Conservation (phyloP, 64 coral and sea anemone genomes). For the Pocillopora verrucosa region DNA sequence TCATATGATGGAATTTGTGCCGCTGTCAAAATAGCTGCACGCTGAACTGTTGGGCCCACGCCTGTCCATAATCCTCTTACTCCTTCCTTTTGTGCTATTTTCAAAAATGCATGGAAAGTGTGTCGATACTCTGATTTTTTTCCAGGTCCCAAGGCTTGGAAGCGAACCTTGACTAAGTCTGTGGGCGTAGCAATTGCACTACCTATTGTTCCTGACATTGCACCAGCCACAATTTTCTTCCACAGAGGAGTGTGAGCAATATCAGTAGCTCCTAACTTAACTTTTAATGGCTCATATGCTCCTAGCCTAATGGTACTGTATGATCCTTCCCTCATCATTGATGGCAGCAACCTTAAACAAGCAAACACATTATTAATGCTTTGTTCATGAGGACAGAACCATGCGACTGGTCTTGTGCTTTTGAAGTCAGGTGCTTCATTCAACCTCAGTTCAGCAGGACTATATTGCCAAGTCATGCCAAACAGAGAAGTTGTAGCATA, state of each 20-base stretch:
- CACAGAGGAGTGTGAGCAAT: slow-evolving; percentile 78
- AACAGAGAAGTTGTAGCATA: too few relatives aligned
- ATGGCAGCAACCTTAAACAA: slow-evolving; percentile 70
- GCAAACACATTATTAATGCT: neutral
- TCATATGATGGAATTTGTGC: slow-evolving; percentile 90
- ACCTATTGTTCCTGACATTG: slow-evolving; percentile 83
- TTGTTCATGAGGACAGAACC: neutral
- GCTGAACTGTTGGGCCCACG: slow-evolving; percentile 80
- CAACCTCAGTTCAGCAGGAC: too few relatives aligned
- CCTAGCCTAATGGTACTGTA: slow-evolving; percentile 96
- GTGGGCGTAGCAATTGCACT: slow-evolving; percentile 93
- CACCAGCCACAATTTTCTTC: slow-evolving; percentile 92
- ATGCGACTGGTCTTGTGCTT: too few relatives aligned
- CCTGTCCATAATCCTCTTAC: slow-evolving; percentile 84
- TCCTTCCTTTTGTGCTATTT: slow-evolving; percentile 78
- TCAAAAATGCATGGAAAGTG: slow-evolving; percentile 83
- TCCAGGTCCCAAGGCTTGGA: slow-evolving; percentile 72
- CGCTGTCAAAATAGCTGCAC: slow-evolving; percentile 77
- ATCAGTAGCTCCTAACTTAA: slow-evolving; percentile 78
- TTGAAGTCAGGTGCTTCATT: too few relatives aligned
- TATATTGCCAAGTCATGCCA: too few relatives aligned
- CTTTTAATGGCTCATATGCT: slow-evolving; percentile 93
- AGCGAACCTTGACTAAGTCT: slow-evolving; percentile 93
- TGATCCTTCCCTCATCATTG: slow-evolving; percentile 82
- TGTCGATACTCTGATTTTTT: slow-evolving; percentile 61